These are phyloP conservation scores for Pachypeltis micranthus DNA, from an alignment of 1,140 invertebrate genomes.

Conservation along the genomic window DNA sequence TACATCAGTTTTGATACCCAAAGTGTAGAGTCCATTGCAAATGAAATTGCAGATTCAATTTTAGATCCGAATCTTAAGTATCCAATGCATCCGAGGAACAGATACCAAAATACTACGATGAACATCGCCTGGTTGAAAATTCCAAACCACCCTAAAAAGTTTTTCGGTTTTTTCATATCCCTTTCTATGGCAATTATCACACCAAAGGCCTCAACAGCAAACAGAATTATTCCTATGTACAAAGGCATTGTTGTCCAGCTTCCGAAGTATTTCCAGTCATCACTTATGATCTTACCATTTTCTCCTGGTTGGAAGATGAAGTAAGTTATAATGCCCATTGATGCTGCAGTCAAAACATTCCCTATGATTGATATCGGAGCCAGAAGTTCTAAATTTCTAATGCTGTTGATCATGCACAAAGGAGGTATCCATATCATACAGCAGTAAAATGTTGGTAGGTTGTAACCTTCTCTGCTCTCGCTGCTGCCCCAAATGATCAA, in stretches of 20 bases:
- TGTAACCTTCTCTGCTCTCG: neutral
- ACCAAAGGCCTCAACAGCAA: neutral
- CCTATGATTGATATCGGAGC: neutral
- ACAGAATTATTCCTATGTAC: constrained; percentile 1
- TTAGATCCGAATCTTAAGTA: neutral
- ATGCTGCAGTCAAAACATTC: neutral
- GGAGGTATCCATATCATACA: neutral
- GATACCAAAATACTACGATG: neutral
- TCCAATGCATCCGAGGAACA: neutral
- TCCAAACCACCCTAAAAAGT: neutral
- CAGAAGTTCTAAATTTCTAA: neutral
- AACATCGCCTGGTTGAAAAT: neutral
- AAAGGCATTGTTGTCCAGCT: neutral
- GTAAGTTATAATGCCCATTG: neutral
- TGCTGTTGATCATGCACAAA: neutral
- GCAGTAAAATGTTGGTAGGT: neutral
- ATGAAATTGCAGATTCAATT: neutral
- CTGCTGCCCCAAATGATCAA: neutral
- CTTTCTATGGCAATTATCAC: neutral
- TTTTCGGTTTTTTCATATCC: neutral
- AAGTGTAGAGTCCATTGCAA: neutral
- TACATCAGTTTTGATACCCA: neutral
- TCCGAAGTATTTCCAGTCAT: neutral
- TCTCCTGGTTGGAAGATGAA: neutral
- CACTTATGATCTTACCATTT: neutral